Evolutionary conservation across 2,888 invertebrate genomes (phyloP).

Genomic region (Andrena marginata): DNA sequence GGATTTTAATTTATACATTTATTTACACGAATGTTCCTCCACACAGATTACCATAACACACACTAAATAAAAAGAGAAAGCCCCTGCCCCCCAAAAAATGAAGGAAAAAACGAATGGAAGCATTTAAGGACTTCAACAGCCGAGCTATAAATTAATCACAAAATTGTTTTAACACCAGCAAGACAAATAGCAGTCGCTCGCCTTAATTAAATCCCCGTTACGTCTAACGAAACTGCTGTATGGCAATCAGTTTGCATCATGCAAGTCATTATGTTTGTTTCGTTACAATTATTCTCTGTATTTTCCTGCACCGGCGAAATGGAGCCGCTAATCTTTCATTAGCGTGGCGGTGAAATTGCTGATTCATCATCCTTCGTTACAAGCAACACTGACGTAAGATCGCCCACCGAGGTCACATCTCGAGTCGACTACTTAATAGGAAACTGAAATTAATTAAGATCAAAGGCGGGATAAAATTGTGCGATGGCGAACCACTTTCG

Average conservation of each 20-base stretch:
- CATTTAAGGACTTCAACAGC: too few relatives aligned
- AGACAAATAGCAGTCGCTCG: neutral
- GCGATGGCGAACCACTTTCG: conserved; percentile 34
- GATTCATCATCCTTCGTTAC: conserved; percentile 53
- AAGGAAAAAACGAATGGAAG: too few relatives aligned
- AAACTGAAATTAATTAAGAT: conserved; percentile 70
- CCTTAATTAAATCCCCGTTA: neutral
- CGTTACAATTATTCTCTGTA: conserved; percentile 12
- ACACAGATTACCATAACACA: too few relatives aligned
- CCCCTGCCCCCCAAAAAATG: too few relatives aligned
- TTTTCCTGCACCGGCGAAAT: conserved; percentile 9
- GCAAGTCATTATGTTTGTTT: neutral
- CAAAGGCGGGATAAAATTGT: conserved; percentile 57
- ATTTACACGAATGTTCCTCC: too few relatives aligned
- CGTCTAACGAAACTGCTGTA: neutral
- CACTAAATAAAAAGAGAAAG: too few relatives aligned
- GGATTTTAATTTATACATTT: too few relatives aligned
- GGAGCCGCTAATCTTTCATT: conserved; percentile 21
- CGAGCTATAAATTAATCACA: neutral
- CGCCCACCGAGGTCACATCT: conserved; percentile 39
- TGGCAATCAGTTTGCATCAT: neutral
- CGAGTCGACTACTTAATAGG: conserved; percentile 51
- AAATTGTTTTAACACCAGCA: neutral
- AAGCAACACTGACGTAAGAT: conserved; percentile 44
- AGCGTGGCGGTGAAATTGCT: conserved; percentile 26